Base-by-base conservation (phyloP, 2,113 vertebrate species). In the Spea multiplicata region DNA sequence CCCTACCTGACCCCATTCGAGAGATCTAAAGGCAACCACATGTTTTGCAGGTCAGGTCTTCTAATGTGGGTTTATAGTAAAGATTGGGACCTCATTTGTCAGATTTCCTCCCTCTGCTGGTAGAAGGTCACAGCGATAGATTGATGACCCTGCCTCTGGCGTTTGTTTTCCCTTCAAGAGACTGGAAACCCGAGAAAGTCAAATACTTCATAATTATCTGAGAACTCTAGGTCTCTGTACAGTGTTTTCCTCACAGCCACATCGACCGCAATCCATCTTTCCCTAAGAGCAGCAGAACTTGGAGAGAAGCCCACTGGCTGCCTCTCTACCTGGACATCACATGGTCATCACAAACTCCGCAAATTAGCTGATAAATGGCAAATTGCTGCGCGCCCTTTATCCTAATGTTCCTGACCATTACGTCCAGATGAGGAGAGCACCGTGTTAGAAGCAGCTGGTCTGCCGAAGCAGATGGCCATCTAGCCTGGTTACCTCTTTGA, bases 191-290 rank as follows among this genome's bases (percentile, higher is more conserved):
- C 3, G 61, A 79, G 77, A 79, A 79, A 79, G 77, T 73, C 77
- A 79, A 79, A 79, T 73, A 66, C 61, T 79, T 79, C 70, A 73
- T 79, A 79, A 79, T 79, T 79, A 79, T 79, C 70, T 73, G 70
- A 73, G 70, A 66, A 57, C 70, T 73, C 61, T 44, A 6, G 61
- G 62, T 67, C 62, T 48, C 48, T 30, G 30, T 14, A 61, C 59
- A 46, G 45, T 45, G 49, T 44, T 66, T 55, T 9, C 62, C 71
- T 47, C n/a, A 10, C 50, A 57, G 70, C 62, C 62, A 50, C 77
- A 80, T 3, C 48, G 45, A 80, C 49, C 44, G 52, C 77, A 66
- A 73, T 80, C 50, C 62, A 73, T 73, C 71, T 80, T 73, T 17
- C 61, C 16, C 70, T 66, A 61, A 50, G 71, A 78, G 49, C 59